Percentiles rank a stretch among this genome's conserved stretches.
These are phyloP conservation scores for Scaptomyza polygonia DNA, from an alignment of 2,888 invertebrate species.

Conservation along the genomic window DNA sequence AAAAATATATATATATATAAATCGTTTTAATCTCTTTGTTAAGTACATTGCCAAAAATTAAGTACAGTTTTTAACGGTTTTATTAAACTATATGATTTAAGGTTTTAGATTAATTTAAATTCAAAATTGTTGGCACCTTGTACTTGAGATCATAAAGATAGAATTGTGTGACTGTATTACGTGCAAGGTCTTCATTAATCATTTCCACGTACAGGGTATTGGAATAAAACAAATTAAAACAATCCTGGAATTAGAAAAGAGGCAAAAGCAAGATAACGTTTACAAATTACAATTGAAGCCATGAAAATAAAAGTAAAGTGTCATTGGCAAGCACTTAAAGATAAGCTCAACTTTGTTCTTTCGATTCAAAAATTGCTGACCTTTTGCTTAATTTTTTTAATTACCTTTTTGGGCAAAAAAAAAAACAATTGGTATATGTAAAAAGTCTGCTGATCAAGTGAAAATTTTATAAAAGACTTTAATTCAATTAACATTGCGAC, in stretches of 20 bases:
- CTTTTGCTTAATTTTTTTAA: constrained; percentile 44
- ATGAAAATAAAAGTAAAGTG: constrained; percentile 71
- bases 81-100: too few species aligned
- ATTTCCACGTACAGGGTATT: background rate
- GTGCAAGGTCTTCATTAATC: too few species aligned
- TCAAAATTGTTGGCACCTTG: too few species aligned
- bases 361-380: constrained; percentile 22
- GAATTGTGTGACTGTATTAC: too few species aligned
- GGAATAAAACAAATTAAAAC: constrained; percentile 37
- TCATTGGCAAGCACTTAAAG: constrained; percentile 70
- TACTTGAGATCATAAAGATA: too few species aligned
- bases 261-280: constrained; percentile 39
- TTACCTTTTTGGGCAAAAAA: constrained; percentile 33
- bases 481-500: constrained; percentile 42
- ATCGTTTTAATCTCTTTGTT: too few species aligned
- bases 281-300: constrained; percentile 70
- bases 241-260: constrained; percentile 16
- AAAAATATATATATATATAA: too few species aligned
- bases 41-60: too few species aligned
- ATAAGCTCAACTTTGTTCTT: constrained; percentile 60
- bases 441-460: background rate
- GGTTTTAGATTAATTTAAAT: too few species aligned
- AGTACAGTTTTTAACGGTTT: too few species aligned
- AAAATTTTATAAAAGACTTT: constrained; percentile 19
- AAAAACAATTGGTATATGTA: background rate